Evolutionary conservation across 1,140 invertebrate genomes (phyloP).

Genomic region (Yoshiicerus persimilis): DNA sequence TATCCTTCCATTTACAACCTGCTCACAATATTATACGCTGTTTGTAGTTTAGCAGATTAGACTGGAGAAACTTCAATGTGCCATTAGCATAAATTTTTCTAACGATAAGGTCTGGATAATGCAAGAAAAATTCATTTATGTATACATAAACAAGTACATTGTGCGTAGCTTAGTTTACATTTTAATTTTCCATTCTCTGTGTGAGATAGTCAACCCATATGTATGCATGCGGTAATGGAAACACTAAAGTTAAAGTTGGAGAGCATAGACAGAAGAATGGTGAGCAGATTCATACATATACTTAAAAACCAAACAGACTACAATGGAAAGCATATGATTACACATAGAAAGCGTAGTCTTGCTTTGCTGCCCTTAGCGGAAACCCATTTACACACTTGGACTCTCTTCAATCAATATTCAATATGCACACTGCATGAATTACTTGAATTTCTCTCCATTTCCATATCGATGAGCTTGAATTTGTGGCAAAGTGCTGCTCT

Average conservation of each 20-base stretch:
- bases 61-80: neutral
- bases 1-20: neutral
- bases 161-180: neutral
- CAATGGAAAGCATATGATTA: neutral
- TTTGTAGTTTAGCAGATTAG: neutral
- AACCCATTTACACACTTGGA: constrained; percentile 25
- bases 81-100: neutral
- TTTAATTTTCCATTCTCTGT: neutral
- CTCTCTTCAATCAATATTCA: constrained; percentile 33
- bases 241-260: neutral
- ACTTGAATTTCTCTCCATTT: constrained; percentile 30
- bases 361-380: constrained; percentile 10
- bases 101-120: neutral
- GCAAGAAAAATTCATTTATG: neutral
- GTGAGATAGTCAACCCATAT: neutral
- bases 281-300: neutral
- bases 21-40: neutral
- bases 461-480: constrained; percentile 24
- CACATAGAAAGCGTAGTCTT: neutral
- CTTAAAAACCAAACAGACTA: neutral
- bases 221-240: neutral
- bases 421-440: constrained; percentile 35
- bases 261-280: neutral
- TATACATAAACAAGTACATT: neutral
- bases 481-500: constrained; percentile 1